Evolutionary conservation across 1,140 invertebrate genomes (phyloP).

Genomic region (Drosophila ambigua): DNA sequence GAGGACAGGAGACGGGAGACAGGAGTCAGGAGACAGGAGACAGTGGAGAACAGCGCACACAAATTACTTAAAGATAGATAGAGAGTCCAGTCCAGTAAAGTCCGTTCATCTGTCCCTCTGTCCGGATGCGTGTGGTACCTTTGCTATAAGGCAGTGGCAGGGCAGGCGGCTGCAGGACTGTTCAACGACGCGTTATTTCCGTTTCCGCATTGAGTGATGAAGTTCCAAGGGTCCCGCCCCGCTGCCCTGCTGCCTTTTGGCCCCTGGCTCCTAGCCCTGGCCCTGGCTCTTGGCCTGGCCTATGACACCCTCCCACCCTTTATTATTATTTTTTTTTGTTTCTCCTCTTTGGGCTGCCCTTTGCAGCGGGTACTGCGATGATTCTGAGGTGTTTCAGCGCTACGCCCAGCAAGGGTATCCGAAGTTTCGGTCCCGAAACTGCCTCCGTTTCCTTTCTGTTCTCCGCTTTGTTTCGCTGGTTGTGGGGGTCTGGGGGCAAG

Average conservation of each 20-base stretch:
- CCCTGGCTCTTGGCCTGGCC: not conserved
- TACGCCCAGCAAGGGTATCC: too few relatives aligned
- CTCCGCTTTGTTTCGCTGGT: constrained; percentile 23
- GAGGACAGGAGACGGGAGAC: too few relatives aligned
- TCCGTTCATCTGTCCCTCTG: too few relatives aligned
- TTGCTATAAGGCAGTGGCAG: constrained; percentile 5
- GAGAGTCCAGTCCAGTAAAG: not conserved
- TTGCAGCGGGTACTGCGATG: too few relatives aligned
- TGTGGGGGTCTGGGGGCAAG: constrained; percentile 52
- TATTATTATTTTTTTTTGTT: constrained; percentile 44
- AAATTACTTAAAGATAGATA: constrained; percentile 77
- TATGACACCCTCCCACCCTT: constrained; percentile 29
- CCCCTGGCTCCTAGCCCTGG: not conserved
- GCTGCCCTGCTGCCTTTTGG: not conserved
- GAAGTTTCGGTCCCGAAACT: not conserved
- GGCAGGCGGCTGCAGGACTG: constrained; percentile 3
- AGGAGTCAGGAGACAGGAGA: too few relatives aligned
- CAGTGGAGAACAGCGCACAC: constrained; percentile 48
- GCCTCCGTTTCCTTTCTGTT: not conserved
- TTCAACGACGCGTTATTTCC: constrained; percentile 76
- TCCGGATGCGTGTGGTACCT: constrained; percentile 26
- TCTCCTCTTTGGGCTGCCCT: too few relatives aligned
- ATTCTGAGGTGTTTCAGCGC: too few relatives aligned
- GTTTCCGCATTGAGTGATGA: constrained; percentile 76
- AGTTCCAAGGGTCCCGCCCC: constrained; percentile 40